These are phyloP conservation scores for Parnassius orleans DNA, from an alignment of 2,888 invertebrate genomes.

Conservation along the genomic window DNA sequence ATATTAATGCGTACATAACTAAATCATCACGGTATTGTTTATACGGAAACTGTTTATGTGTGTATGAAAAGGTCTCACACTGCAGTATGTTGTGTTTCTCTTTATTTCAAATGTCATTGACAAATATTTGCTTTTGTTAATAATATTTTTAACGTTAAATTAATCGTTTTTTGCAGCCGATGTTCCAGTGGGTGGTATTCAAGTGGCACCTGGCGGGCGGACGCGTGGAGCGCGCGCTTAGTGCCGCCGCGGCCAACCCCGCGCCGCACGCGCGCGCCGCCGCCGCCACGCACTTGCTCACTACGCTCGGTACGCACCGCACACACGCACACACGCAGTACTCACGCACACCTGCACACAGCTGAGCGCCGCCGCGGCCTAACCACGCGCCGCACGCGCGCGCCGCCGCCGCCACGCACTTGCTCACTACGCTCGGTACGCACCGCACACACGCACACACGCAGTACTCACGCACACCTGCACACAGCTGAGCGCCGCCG, in stretches of 20 bases:
- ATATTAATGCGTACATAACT: no score
- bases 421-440: constrained; percentile 70
- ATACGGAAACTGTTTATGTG: no score
- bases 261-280: constrained; percentile 67
- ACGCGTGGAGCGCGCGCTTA: constrained; percentile 65
- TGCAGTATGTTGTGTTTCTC: no score
- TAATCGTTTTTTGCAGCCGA: constrained; percentile 10
- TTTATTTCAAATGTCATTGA: no score
- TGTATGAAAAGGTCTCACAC: no score
- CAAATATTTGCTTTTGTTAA: no score
- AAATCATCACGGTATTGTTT: no score
- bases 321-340: background rate
- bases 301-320: constrained; percentile 57
- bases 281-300: constrained; percentile 71
- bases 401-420: constrained; percentile 68
- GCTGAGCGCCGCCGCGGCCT: background rate
- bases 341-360: background rate
- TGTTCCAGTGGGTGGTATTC: constrained; percentile 78
- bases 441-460: background rate
- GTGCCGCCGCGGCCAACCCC: constrained; percentile 69
- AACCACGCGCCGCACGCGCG: constrained; percentile 67
- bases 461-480: background rate
- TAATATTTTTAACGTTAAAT: background rate
- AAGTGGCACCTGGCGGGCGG: constrained; percentile 74
- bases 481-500: constrained; percentile 65